Percentiles rank a stretch among this genome's conserved stretches.
Evolutionary conservation across 2,797 vertebrate species (phyloP).

Genomic region (Dipus sagitta): DNA sequence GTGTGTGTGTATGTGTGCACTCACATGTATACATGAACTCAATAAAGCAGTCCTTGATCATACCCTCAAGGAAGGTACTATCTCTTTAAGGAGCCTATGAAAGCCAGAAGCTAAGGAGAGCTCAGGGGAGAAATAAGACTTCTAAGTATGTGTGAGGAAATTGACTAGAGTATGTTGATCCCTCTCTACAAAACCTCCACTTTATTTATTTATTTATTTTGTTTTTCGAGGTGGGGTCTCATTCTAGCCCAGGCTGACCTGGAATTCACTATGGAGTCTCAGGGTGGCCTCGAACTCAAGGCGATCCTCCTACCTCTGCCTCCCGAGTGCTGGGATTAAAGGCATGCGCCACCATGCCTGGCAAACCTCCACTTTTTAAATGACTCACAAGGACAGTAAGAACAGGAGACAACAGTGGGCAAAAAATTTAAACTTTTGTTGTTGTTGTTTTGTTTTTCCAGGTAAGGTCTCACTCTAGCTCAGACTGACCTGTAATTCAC

Average conservation of each 20-base stretch:
- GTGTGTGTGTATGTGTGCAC: not conserved
- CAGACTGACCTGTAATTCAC: no score
- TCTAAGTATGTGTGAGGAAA: conserved; percentile 8
- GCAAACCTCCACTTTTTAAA: not conserved
- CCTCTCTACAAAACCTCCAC: conserved; percentile 7
- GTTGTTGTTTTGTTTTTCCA: no score
- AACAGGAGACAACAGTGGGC: not conserved
- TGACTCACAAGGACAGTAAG: not conserved
- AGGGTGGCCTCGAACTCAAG: no score
- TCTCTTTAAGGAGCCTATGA: conserved; percentile 17
- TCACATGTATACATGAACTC: not conserved
- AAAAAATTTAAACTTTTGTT: not conserved
- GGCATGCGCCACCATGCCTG: no score
- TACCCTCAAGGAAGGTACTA: not conserved
- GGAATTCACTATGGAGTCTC: no score
- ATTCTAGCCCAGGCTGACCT: no score
- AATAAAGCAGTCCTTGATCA: not conserved
- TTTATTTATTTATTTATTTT: no score
- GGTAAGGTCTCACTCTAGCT: no score
- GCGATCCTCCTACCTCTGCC: no score
- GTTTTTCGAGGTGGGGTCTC: no score
- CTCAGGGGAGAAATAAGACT: not conserved
- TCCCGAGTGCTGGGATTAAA: no score
- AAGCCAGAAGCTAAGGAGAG: not conserved
- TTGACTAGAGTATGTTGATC: not conserved